phyloP scores from a whole-genome alignment of 1,140 invertebrate genomes.

The Leptonema lineaticorne region DNA sequence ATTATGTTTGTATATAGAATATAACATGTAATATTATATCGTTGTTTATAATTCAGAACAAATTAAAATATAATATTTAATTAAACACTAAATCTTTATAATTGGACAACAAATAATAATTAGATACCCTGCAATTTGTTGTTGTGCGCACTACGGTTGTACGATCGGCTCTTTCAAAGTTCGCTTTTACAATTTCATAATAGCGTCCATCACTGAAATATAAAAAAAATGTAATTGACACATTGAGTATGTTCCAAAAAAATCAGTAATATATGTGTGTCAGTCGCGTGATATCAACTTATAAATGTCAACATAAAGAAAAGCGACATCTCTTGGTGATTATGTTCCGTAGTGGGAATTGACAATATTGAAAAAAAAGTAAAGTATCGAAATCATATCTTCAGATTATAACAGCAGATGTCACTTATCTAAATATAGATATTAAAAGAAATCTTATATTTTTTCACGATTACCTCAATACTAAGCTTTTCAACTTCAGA shows the following conservation, averaged over 20 bases:
- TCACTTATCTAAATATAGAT: background rate
- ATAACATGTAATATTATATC: no score
- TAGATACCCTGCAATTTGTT: constrained; percentile 88
- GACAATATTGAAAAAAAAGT: no score
- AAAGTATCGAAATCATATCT: no score
- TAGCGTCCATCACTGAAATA: constrained; percentile 93
- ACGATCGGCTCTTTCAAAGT: constrained; percentile 97
- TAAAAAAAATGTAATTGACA: background rate
- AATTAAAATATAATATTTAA: constrained; percentile 50
- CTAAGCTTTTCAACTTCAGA: constrained; percentile 78
- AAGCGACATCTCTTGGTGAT: no score
- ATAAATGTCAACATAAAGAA: no score
- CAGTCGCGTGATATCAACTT: no score
- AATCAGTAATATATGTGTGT: no score
- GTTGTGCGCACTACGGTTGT: constrained; percentile 93
- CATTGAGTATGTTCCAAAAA: background rate
- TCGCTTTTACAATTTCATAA: constrained; percentile 98
- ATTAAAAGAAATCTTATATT: constrained; percentile 2
- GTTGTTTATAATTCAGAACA: no score
- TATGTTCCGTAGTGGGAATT: no score
- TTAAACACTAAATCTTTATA: constrained; percentile 96
- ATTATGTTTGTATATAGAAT: background rate
- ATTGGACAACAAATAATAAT: constrained; percentile 87
- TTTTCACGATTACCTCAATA: constrained; percentile 83
- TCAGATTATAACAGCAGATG: no score